Conservation (phyloP, 2,113 vertebrate genomes). For the Microcebus griseorufus region DNA sequence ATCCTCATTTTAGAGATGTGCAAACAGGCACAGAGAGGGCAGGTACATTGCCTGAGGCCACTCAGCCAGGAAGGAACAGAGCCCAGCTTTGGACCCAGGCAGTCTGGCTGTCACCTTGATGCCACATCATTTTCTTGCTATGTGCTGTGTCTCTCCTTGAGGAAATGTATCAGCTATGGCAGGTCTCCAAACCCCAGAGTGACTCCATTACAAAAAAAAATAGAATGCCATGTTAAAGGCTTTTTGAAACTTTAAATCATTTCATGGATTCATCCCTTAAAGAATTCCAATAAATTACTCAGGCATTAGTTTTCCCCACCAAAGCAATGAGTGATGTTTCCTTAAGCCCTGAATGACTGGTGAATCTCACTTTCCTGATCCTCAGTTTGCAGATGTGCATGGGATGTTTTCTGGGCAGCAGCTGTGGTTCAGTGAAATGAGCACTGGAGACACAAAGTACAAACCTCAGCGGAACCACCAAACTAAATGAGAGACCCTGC, state of each 20-base stretch:
- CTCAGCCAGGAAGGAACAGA: not conserved
- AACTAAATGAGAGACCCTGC: not conserved
- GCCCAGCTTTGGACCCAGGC: not conserved
- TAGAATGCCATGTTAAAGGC: constrained; percentile 24
- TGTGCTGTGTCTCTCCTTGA: not conserved
- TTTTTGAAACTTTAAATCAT: constrained; percentile 41
- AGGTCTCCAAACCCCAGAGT: not conserved
- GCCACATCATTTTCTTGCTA: not conserved
- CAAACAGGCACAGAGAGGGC: not conserved
- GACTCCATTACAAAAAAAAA: not conserved
- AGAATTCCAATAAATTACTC: constrained; percentile 56
- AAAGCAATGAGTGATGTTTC: not conserved
- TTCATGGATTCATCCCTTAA: not conserved
- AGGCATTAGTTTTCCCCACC: not conserved
- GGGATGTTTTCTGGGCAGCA: not conserved
- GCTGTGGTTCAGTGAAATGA: not conserved
- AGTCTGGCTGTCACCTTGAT: not conserved
- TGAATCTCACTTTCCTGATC: not conserved
- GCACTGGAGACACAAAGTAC: not conserved
- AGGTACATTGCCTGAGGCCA: not conserved
- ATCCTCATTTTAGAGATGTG: not conserved
- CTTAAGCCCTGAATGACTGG: not conserved
- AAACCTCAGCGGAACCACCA: not conserved
- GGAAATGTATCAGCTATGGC: not conserved
- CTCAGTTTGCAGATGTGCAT: not conserved